These are phyloP conservation scores for Triops longicaudatus DNA, from an alignment of 1,140 invertebrate species.

Conservation along the genomic window DNA sequence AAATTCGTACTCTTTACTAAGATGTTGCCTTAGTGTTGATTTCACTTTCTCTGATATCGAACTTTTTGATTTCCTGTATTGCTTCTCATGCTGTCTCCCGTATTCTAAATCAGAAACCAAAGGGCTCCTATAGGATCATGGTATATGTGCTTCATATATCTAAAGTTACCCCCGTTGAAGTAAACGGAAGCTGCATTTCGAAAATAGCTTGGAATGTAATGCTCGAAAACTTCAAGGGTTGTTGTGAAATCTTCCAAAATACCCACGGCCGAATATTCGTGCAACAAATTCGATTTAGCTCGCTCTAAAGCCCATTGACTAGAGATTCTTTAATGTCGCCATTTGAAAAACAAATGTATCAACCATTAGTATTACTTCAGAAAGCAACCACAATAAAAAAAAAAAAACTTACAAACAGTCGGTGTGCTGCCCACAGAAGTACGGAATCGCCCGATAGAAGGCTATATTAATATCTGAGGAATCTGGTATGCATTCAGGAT, in stretches of 20 bases:
- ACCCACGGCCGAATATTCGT: constrained; percentile 76
- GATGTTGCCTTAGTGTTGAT: constrained; percentile 73
- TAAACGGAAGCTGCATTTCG: constrained; percentile 64
- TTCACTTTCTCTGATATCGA: constrained; percentile 75
- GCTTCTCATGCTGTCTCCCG: constrained; percentile 52
- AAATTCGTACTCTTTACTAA: constrained; percentile 82
- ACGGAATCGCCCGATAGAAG: constrained; percentile 38
- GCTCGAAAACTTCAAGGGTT: constrained; percentile 70
- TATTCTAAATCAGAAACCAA: constrained; percentile 19
- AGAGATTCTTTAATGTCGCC: constrained; percentile 56
- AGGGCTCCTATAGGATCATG: too few species aligned
- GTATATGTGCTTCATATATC: not conserved
- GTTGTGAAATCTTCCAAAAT: constrained; percentile 78
- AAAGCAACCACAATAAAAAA: not conserved
- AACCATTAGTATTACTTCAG: too few species aligned
- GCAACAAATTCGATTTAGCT: constrained; percentile 72
- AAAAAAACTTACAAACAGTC: constrained; percentile 65
- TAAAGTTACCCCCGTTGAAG: constrained; percentile 53
- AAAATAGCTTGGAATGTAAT: constrained; percentile 77
- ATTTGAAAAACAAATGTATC: constrained; percentile 28
- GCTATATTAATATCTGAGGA: constrained; percentile 28
- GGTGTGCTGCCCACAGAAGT: constrained; percentile 80
- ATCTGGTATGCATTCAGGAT: constrained; percentile 38
- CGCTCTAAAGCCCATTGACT: constrained; percentile 69
- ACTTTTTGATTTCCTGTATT: constrained; percentile 59